Conservation (phyloP, 1,140 invertebrate species). For the Drosophila orosa region DNA sequence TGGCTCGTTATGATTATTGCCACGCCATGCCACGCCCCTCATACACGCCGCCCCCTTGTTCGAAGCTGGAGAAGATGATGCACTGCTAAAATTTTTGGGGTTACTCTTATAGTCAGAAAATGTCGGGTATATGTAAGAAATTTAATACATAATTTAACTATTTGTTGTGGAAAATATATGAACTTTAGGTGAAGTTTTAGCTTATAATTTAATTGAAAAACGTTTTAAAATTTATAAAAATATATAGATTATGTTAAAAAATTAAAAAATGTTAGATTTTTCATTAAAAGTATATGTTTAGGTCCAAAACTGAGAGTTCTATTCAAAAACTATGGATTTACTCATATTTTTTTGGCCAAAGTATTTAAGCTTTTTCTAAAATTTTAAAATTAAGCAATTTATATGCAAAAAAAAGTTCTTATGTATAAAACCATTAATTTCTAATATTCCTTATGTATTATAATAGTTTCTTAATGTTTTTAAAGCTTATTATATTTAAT, state of each 20-base stretch:
- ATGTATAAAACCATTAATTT: not conserved
- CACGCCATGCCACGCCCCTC: constrained; percentile 58
- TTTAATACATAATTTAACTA: too few species aligned
- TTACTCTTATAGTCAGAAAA: not conserved
- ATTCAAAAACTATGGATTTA: too few species aligned
- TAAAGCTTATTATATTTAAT: not conserved
- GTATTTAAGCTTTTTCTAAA: too few species aligned
- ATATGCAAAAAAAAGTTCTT: not conserved
- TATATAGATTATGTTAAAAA: fast-evolving
- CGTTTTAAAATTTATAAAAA: not conserved
- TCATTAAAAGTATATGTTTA: not conserved
- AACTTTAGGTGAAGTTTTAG: not conserved
- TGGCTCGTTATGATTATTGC: constrained; percentile 83
- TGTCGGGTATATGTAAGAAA: too few species aligned
- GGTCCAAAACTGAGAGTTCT: too few species aligned
- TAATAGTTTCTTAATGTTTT: not conserved
- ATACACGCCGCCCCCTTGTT: constrained; percentile 2
- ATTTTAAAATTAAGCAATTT: too few species aligned
- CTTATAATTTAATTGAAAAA: not conserved
- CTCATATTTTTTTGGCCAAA: too few species aligned
- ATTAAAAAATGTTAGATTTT: fast-evolving
- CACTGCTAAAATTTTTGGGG: not conserved
- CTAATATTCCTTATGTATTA: not conserved
- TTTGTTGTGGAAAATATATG: not conserved
- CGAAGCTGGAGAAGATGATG: constrained; percentile 4